A percentile compares a stretch with the other conserved stretches of the same genome.
Conservation (phyloP, 2,113 vertebrate genomes). For the Hucho hucho region DNA sequence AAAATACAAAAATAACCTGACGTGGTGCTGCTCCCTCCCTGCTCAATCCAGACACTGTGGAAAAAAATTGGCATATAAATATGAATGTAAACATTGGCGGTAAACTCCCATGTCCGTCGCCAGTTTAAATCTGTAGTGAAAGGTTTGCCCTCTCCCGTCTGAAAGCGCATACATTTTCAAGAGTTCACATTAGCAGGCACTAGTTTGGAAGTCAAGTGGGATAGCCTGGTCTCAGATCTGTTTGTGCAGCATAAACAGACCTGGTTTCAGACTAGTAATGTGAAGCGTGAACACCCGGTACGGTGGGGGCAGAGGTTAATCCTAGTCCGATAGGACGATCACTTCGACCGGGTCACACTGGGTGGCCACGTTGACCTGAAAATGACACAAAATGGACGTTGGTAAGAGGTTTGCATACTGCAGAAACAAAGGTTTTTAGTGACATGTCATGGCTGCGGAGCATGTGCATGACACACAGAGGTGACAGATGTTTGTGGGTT, state of each 20-base stretch:
- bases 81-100: neutral
- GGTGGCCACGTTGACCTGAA: constrained; percentile 82
- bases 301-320: constrained; percentile 56
- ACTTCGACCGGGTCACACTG: constrained; percentile 88
- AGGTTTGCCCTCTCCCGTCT: constrained; percentile 4
- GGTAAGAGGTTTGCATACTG: neutral
- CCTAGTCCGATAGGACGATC: constrained; percentile 85
- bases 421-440: neutral
- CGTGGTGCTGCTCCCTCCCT: neutral
- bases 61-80: constrained; percentile 11
- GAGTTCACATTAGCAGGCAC: constrained; percentile 25
- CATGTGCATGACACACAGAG: too few species aligned
- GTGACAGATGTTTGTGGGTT: too few species aligned
- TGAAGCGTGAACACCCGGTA: neutral
- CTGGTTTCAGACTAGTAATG: neutral
- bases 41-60: neutral
- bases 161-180: neutral
- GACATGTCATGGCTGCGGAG: too few species aligned
- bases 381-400: constrained; percentile 4
- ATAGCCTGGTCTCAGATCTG: too few species aligned
- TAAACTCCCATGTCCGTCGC: neutral
- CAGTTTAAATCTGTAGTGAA: neutral
- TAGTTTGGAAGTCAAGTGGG: neutral
- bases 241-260: neutral
- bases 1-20: too few species aligned